These are phyloP conservation scores for Empis livida DNA, from an alignment of 2,888 invertebrate species.

Conservation along the genomic window DNA sequence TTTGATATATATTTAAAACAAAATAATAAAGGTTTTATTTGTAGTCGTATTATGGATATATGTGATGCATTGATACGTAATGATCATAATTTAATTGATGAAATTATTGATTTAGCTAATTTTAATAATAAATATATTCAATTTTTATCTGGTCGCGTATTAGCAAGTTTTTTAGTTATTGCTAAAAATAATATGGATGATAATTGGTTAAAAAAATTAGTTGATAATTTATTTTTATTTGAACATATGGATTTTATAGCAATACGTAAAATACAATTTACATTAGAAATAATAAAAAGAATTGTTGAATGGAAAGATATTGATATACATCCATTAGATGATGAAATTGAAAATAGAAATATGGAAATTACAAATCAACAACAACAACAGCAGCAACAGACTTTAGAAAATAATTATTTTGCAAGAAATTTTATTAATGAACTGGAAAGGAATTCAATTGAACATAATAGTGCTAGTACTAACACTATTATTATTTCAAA, in stretches of 20 bases:
- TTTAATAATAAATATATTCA: slow-evolving; percentile 68
- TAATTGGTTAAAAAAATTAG: slow-evolving; percentile 65
- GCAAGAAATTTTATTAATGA: slow-evolving; percentile 28
- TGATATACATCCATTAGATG: slow-evolving; percentile 67
- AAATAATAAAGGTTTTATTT: slow-evolving; percentile 68
- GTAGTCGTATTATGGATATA: slow-evolving; percentile 64
- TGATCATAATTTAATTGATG: slow-evolving; percentile 71
- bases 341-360: slow-evolving; percentile 34
- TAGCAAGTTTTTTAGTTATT: slow-evolving; percentile 72
- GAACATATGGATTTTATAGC: slow-evolving; percentile 48
- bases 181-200: slow-evolving; percentile 70
- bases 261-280: slow-evolving; percentile 67
- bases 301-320: slow-evolving; percentile 83
- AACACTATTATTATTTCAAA: neutral
- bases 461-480: slow-evolving; percentile 5
- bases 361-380: slow-evolving; percentile 6
- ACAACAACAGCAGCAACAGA: neutral
- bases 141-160: slow-evolving; percentile 64
- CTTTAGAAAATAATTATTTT: slow-evolving; percentile 33
- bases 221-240: slow-evolving; percentile 54
- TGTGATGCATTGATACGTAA: slow-evolving; percentile 69
- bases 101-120: slow-evolving; percentile 66
- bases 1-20: slow-evolving; percentile 78
- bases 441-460: slow-evolving; percentile 9
- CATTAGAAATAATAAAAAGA: slow-evolving; percentile 70